Evolutionary conservation across 1,140 invertebrate genomes (phyloP).

Genomic region (Ceratina calcarata): DNA sequence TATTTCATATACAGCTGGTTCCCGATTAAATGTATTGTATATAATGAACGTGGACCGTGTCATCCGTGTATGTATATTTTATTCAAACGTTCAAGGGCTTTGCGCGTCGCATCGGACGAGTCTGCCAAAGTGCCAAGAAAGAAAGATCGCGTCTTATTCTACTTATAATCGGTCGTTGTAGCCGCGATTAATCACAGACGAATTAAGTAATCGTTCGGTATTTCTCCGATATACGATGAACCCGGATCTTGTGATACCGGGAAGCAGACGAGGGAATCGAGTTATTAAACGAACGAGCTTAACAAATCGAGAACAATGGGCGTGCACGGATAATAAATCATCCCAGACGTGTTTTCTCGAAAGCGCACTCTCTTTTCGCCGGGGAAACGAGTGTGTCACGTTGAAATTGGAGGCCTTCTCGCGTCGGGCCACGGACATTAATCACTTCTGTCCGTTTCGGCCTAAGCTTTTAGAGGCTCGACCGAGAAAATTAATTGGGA

Average conservation of each 20-base stretch:
- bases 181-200: background rate
- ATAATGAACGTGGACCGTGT: slow-evolving; percentile 20
- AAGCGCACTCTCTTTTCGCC: background rate
- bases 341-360: no score
- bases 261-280: no score
- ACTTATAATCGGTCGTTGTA: no score
- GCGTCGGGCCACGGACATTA: background rate
- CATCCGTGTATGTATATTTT: slow-evolving; percentile 15
- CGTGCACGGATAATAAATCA: slow-evolving; percentile 5
- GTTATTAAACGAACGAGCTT: background rate
- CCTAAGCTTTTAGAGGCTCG: slow-evolving; percentile 8
- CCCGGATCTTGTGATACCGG: background rate
- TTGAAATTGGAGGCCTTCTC: slow-evolving; percentile 8
- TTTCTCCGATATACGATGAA: background rate
- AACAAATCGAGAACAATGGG: slow-evolving; percentile 5
- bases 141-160: no score
- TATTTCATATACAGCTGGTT: slow-evolving; percentile 14
- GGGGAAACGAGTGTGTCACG: slow-evolving; percentile 11
- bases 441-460: slow-evolving; percentile 9
- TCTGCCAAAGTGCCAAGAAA: background rate
- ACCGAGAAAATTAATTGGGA: slow-evolving; percentile 46
- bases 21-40: slow-evolving; percentile 40
- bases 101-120: background rate
- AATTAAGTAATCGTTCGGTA: background rate
- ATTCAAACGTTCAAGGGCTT: background rate